phyloP scores from a whole-genome alignment of 2,113 vertebrate genomes.

The Pelecanoides urinatrix region DNA sequence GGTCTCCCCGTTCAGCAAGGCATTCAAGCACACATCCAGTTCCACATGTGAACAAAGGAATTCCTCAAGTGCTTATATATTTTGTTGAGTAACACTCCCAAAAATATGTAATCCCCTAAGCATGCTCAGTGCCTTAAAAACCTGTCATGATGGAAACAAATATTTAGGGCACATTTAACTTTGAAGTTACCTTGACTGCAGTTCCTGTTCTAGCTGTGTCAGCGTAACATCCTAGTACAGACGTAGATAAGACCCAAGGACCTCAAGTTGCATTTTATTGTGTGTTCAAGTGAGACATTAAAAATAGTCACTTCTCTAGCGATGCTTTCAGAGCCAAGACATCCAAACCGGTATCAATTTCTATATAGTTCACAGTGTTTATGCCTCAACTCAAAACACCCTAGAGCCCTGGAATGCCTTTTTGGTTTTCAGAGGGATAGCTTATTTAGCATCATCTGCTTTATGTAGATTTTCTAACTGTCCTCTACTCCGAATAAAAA shows the following conservation, averaged over 20 bases:
- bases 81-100: not conserved
- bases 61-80: not conserved
- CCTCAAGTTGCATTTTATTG: not conserved
- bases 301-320: not conserved
- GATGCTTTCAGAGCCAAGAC: not conserved
- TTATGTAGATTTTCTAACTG: not conserved
- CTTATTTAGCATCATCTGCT: not conserved
- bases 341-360: not conserved
- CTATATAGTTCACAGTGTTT: not conserved
- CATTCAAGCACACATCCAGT: not conserved
- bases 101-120: not conserved
- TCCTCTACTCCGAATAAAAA: not conserved
- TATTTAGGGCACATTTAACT: not conserved
- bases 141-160: not conserved
- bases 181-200: not conserved
- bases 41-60: not conserved
- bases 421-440: not conserved
- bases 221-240: accelerated
- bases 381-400: not conserved
- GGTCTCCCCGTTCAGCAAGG: not conserved
- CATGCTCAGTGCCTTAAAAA: not conserved
- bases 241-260: not conserved
- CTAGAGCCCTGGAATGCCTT: not conserved
- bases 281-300: not conserved
- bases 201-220: not conserved